Evolutionary conservation across 2,113 vertebrate genomes (phyloP).

Genomic region (Tiliqua scincoides): DNA sequence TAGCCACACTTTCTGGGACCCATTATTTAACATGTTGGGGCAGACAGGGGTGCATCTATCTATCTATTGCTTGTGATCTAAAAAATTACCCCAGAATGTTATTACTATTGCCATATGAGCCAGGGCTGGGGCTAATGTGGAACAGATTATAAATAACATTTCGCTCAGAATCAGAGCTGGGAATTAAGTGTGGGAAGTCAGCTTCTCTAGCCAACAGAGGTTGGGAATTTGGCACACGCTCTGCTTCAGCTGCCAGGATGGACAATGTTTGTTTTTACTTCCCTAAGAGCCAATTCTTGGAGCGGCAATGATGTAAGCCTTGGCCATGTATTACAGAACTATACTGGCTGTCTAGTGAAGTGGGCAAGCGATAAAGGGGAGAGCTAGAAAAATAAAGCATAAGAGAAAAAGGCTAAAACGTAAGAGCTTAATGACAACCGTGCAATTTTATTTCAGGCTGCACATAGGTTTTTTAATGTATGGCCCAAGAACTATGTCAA

Average conservation of each 20-base stretch:
- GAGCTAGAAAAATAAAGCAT: conserved; percentile 10
- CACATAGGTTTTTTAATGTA: conserved; percentile 4
- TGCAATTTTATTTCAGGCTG: conserved; percentile 3
- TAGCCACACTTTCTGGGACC: not conserved
- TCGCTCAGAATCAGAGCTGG: not conserved
- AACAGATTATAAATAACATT: not conserved
- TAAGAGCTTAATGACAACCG: conserved; percentile 13
- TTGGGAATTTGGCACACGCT: not conserved
- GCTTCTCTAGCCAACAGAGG: conserved; percentile 10
- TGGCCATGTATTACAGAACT: not conserved
- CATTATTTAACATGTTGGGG: not conserved
- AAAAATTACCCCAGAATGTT: not conserved
- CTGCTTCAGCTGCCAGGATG: not conserved
- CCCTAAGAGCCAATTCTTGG: conserved; percentile 16
- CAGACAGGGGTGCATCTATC: too few species aligned
- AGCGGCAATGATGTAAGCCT: not conserved
- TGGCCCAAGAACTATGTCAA: conserved; percentile 18
- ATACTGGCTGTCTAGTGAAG: conserved; percentile 16
- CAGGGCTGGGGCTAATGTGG: not conserved
- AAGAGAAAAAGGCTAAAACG: conserved; percentile 16
- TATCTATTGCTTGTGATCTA: not conserved
- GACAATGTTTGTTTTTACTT: conserved; percentile 16
- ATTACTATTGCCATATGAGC: not conserved
- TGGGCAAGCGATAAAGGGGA: conserved; percentile 6
- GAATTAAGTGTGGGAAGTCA: conserved; percentile 29